Base-by-base conservation (phyloP, 2,888 invertebrate species). In the Acleris emargana region DNA sequence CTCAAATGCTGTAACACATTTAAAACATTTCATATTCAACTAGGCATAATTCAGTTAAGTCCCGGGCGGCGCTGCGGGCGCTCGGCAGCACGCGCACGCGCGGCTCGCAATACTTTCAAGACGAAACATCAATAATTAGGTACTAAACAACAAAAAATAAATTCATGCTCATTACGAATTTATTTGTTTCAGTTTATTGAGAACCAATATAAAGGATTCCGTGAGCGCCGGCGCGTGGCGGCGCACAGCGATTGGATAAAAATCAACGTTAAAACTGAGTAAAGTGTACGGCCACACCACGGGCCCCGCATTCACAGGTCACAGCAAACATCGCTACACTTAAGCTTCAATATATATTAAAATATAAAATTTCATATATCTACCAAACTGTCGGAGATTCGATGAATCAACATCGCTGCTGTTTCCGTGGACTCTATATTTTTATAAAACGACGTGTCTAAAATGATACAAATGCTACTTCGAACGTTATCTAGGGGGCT, bases 1-100 rank as follows among this genome's bases (percentile, higher is more conserved):
- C 89, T 89, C 90, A 91, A 92, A 92, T 92, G 91, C 87, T 89
- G 87, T 91, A 92, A 92, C 91, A 92, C 91, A 91, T 92, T 88
- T 91, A 92, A 92, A 91, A 88, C 88, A 91, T 91, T 91, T 91
- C 75, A 91, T 88, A 87, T 88, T 91, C 84, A 91, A 91, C 91
- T 91, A 89, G 88, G 83, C 89, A 78, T 88, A 87, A 87, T 84
- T 88, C 84, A 86, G 83, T 85, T 81, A 84, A 79, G 83, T 79
- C 75, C 83, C 83, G 80, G 77, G 72, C 82, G 67, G 67, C 73
- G 49, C 17, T 63, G 5, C 13, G 43, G 67, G 67, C 73, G 49
- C 17, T 64, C n/a, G 43, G 43, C n/a, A 9, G 5, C 70, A 68
- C 71, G 51, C 67, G 42, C 51, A 42, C 32, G 38, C 57, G 49